Evolutionary conservation across 2,113 vertebrate genomes (phyloP).

Genomic region (Syngnathus typhle): DNA sequence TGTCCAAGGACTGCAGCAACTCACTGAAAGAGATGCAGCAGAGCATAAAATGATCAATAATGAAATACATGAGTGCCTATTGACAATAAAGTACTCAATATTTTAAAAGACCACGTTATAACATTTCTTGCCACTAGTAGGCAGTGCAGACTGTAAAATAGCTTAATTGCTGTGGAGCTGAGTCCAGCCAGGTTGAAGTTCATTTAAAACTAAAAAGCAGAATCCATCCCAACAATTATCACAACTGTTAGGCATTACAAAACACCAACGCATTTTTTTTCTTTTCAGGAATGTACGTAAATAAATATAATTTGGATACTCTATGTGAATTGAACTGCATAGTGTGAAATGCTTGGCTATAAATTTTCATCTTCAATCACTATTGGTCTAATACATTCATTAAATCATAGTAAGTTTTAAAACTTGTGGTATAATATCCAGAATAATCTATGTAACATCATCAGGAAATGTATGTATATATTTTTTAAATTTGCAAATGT

Average conservation of each 20-base stretch:
- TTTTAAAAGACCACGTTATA: background rate
- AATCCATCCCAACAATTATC: background rate
- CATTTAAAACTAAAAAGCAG: background rate
- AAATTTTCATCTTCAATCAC: too few species aligned
- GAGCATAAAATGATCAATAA: background rate
- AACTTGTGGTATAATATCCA: background rate
- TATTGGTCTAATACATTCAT: too few species aligned
- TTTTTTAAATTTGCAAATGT: background rate
- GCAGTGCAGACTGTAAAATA: conserved; percentile 22
- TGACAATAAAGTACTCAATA: background rate
- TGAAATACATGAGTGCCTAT: background rate
- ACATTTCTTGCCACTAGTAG: conserved; percentile 37
- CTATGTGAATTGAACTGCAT: too few species aligned
- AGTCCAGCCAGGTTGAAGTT: background rate
- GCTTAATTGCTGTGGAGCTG: background rate
- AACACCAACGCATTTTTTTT: too few species aligned
- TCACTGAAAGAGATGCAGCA: conserved; percentile 67
- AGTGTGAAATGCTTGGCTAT: too few species aligned
- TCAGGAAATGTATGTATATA: background rate
- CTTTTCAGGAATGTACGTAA: too few species aligned
- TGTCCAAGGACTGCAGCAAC: conserved; percentile 85
- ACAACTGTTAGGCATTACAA: background rate
- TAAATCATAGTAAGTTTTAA: too few species aligned
- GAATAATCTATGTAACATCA: background rate
- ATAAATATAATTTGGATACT: too few species aligned